Conservation (phyloP, 2,888 invertebrate genomes). For the Patella depressa region DNA sequence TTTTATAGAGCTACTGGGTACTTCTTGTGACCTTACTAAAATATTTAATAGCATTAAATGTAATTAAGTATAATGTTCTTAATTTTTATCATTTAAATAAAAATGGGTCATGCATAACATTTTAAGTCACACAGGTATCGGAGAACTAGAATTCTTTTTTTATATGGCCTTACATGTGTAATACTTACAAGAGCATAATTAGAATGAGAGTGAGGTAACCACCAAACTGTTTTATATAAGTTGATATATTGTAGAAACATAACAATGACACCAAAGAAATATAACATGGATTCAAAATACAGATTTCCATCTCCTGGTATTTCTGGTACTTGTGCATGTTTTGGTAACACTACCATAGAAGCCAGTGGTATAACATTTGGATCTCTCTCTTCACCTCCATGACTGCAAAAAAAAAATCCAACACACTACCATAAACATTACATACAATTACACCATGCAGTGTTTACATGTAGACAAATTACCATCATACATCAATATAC, state of each 20-base stretch:
- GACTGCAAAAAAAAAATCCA: slow-evolving; percentile 37
- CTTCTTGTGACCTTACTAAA: too few relatives aligned
- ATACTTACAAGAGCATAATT: slow-evolving; percentile 86
- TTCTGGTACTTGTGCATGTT: slow-evolving; percentile 69
- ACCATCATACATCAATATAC: not conserved
- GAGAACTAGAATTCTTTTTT: too few relatives aligned
- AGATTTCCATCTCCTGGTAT: slow-evolving; percentile 85
- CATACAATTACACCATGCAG: not conserved
- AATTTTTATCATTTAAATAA: too few relatives aligned
- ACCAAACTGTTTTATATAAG: slow-evolving; percentile 96
- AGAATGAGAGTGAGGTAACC: slow-evolving; percentile 93
- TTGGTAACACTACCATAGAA: slow-evolving; percentile 63
- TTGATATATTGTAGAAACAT: slow-evolving; percentile 91
- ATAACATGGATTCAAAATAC: slow-evolving; percentile 87
- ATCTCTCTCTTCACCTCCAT: slow-evolving; percentile 55
- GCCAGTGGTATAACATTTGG: slow-evolving; percentile 60
- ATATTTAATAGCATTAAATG: too few relatives aligned
- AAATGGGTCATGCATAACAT: too few relatives aligned
- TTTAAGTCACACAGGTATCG: too few relatives aligned
- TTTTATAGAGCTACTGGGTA: too few relatives aligned
- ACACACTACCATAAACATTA: not conserved
- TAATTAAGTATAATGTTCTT: too few relatives aligned
- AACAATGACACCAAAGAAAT: slow-evolving; percentile 81
- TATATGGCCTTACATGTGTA: too few relatives aligned
- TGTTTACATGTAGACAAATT: not conserved